Evolutionary conservation across 2,888 invertebrate species (phyloP), one percentile per base, ranked within the genome.

Genomic region (Eurois occulta): DNA sequence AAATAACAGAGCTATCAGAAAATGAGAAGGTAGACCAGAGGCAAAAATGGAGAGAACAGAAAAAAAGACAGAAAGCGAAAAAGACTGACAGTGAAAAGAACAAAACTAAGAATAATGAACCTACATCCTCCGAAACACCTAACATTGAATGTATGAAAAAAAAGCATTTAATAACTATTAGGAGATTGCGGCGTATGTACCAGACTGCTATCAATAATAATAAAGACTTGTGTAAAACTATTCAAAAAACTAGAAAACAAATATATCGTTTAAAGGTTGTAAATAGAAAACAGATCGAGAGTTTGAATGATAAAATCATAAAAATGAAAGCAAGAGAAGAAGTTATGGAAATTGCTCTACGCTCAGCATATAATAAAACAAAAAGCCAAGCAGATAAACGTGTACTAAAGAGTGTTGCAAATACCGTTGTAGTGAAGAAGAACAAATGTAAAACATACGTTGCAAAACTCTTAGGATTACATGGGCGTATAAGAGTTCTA

Each of bases 41-140:
- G 32, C 0, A 71, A 67, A 78, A 78, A 75, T 75, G 66, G 66
- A 78, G 70, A 75, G 32, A 75, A 69, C 66, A 58, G 41, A 75
- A 78, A 70, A 78, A 66, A 78, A 78, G 2, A 4, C 70, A 48
- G 66, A 78, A 78, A 67, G 24, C 35, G 55, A 77, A 6, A 66
- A 77, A 71, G 58, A 66, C 71, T 65, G 65, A 72, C 16, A 2
- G 0, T 77, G n/a, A 72, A 67, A 66, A 77, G 0, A 60, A 2
- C n/a, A 66, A 66, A 77, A 72, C 7, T 77, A 58, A 72, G 72
- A 77, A 72, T 72, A 65, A 18, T 1, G 52, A 58, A 72, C 76
- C 76, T 60, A 71, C 76, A 66, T 72, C 66, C 46, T 66, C 66
- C 10, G 60, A 72, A 38, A 4, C 58, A 5, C 66, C 72, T 77